These are phyloP conservation scores for Syrmaticus mikado DNA, from an alignment of 2,113 vertebrate species.

Conservation along the genomic window DNA sequence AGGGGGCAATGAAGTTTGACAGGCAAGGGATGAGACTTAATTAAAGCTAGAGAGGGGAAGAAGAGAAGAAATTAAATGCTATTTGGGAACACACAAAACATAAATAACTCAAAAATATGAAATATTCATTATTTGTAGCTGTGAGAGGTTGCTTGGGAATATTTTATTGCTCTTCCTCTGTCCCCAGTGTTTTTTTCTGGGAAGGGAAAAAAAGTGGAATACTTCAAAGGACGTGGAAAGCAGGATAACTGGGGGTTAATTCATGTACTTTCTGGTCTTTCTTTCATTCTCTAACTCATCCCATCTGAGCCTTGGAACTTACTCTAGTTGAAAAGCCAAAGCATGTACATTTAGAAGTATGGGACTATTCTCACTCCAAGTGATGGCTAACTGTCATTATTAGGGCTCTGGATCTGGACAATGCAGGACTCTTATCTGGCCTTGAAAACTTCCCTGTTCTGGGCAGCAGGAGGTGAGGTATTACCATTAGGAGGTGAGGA, in stretches of 20 bases:
- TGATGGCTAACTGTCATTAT: not conserved
- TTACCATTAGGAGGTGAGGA: not conserved
- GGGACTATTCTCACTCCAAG: not conserved
- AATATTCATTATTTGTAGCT: conserved; percentile 64
- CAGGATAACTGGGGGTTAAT: not conserved
- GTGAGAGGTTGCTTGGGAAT: conserved; percentile 40
- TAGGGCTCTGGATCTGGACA: not conserved
- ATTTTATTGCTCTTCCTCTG: conserved; percentile 38
- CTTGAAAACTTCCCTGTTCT: not conserved
- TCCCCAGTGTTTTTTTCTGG: conserved; percentile 26
- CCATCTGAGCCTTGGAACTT: not conserved
- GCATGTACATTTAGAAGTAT: not conserved
- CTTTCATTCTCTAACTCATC: not conserved
- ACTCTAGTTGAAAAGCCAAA: not conserved
- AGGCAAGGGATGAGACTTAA: conserved; percentile 30
- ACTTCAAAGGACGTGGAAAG: conserved; percentile 44
- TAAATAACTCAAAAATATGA: conserved; percentile 56
- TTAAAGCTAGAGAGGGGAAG: not conserved
- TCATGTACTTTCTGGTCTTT: not conserved
- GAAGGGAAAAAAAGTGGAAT: not conserved
- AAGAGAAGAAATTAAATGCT: conserved; percentile 54
- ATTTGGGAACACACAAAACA: conserved; percentile 52
- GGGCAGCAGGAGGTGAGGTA: not conserved
- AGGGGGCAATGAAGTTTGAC: conserved; percentile 5
- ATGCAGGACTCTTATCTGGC: not conserved